Evolutionary conservation across 2,797 vertebrate genomes (phyloP).

Genomic region (Poecile montanus): DNA sequence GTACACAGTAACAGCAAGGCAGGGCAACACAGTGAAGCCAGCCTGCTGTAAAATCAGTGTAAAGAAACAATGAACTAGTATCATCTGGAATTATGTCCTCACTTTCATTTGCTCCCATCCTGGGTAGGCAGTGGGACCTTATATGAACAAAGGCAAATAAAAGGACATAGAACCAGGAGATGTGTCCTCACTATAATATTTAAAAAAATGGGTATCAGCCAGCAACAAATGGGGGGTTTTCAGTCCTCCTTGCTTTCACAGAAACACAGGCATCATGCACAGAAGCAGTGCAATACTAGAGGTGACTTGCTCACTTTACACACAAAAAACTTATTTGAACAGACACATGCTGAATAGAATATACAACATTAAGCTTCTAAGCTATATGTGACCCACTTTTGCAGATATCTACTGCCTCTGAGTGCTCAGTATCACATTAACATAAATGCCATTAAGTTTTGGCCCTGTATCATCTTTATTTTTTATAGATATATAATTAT

Average conservation of each 20-base stretch:
- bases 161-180: not conserved
- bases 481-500: constrained; percentile 68
- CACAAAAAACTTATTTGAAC: not conserved
- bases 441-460: constrained; percentile 52
- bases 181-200: not conserved
- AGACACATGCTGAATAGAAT: not conserved
- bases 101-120: not conserved
- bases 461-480: constrained; percentile 58
- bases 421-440: constrained; percentile 44
- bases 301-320: not conserved
- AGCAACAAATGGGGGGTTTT: not conserved
- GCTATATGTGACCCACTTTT: constrained; percentile 10
- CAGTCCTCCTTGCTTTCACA: not conserved
- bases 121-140: not conserved
- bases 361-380: not conserved
- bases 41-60: not conserved
- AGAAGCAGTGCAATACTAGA: not conserved
- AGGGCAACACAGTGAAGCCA: not conserved
- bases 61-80: not conserved
- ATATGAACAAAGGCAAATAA: not conserved
- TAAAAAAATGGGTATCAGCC: not conserved
- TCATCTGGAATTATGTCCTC: not conserved
- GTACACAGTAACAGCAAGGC: not conserved
- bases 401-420: not conserved
- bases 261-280: not conserved